Base-by-base conservation (phyloP, 1,140 invertebrate species). In the Hirudo medicinalis region DNA sequence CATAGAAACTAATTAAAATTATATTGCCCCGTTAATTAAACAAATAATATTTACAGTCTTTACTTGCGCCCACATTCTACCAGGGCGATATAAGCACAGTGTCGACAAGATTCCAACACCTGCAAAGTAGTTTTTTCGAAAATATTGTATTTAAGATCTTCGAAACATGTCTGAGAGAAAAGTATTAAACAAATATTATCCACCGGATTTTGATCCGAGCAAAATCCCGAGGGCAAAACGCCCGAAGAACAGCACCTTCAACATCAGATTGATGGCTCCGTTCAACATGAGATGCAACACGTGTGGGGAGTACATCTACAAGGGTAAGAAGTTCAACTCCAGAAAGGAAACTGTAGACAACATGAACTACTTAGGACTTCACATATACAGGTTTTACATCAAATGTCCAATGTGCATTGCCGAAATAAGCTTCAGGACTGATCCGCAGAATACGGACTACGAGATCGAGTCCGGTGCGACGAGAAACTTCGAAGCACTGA, bases 321-420 rank as follows among this genome's bases (percentile, higher is more conserved):
- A 99, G 85, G 97, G 95, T n/a, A 99, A 98, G 81, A 99, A 99
- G 80, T 99, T 99, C 79, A 99, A 99, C 84, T 96, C 97, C 0
- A 84, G 94, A 54, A 97, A 99, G 83, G 97, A 99, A 82, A 95
- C 97, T 79, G 96, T 98, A 0, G 93, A 98, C 82, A 92, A 95
- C 79, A 89, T 97, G 82, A 91, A 90, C 78, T 99, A 98, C 81
- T 84, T 99, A n/a, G 97, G 96, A 8, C 91, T 99, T 72, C 85
- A 93, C 75, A 96, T 99, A 76, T 99, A 97, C 80, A 86, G 95
- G 72, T 97, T 97, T 83, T 88, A 88, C 76, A 86, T 89, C 72
- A 86, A 93, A 85, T 99, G 97, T 80, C 98, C 97, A 3, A 86
- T 93, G 77, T 99, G 97, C 82, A 84, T 99, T 6, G 92, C 96